A percentile compares a stretch with the other conserved stretches of the same genome.
phyloP scores from a whole-genome alignment of 2,113 vertebrate species.

The Xenopus borealis region DNA sequence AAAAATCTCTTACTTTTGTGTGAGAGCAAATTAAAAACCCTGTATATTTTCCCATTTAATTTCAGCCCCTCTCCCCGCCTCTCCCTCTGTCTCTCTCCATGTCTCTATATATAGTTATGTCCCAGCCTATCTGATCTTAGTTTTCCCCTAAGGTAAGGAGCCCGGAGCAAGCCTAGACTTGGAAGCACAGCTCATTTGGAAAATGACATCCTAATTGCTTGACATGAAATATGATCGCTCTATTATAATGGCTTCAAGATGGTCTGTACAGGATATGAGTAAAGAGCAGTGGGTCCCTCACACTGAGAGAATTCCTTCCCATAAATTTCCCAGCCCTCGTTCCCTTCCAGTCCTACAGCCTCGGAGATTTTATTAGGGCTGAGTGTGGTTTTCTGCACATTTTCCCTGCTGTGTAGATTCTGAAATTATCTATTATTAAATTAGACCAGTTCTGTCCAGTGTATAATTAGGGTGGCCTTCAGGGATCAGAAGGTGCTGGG shows the following conservation, averaged over 20 bases:
- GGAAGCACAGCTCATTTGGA: slow-evolving; percentile 22
- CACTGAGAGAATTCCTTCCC: slow-evolving; percentile 9
- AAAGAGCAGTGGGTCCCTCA: slow-evolving; percentile 4
- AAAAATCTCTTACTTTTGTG: no score
- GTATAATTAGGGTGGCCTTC: no score
- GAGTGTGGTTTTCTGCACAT: no score
- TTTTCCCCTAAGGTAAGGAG: slow-evolving; percentile 7
- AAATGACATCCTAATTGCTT: slow-evolving; percentile 35
- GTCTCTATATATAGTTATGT: not conserved
- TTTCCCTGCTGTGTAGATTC: no score
- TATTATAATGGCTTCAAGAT: slow-evolving; percentile 38
- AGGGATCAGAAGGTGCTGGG: no score
- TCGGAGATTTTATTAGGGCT: no score
- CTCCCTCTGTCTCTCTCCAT: not conserved
- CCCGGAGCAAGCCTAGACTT: slow-evolving; percentile 3
- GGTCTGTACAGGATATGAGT: slow-evolving; percentile 37
- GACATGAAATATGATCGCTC: slow-evolving; percentile 29
- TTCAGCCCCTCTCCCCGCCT: not conserved
- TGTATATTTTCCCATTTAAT: no score
- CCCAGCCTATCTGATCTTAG: not conserved
- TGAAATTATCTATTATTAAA: no score
- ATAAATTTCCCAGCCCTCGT: not conserved
- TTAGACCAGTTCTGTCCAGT: no score
- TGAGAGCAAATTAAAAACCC: no score
- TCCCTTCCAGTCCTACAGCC: no score